Conservation (phyloP, 2,888 invertebrate species). For the Erebia palarica region DNA sequence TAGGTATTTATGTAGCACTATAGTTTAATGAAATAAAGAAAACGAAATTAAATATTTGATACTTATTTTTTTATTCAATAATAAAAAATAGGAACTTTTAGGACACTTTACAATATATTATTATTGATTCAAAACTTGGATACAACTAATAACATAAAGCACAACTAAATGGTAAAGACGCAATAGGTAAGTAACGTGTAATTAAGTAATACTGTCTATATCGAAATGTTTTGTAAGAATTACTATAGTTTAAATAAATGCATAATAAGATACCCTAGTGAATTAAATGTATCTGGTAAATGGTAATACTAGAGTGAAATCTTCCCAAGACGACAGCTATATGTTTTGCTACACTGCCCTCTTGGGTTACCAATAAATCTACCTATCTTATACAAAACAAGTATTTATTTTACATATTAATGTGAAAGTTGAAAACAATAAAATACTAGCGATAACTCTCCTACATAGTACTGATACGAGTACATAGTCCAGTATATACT, state of each 20-base stretch:
- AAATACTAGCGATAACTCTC: slow-evolving; percentile 23
- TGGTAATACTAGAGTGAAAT: slow-evolving; percentile 38
- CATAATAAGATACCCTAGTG: slow-evolving; percentile 32
- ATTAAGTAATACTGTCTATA: slow-evolving; percentile 30
- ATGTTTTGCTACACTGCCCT: slow-evolving; percentile 22
- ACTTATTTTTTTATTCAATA: slow-evolving; percentile 14
- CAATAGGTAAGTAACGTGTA: not conserved
- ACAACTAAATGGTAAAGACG: not conserved
- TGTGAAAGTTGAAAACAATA: slow-evolving; percentile 20
- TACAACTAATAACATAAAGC: no score
- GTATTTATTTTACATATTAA: slow-evolving; percentile 19
- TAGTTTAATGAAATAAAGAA: not conserved
- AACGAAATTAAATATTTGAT: not conserved
- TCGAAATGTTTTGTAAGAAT: slow-evolving; percentile 7
- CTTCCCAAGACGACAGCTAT: slow-evolving; percentile 24
- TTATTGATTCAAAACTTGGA: no score
- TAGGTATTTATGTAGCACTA: no score
- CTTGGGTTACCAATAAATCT: slow-evolving; percentile 39
- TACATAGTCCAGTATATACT: no score
- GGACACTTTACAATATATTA: not conserved
- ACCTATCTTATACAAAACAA: slow-evolving; percentile 37
- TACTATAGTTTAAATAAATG: slow-evolving; percentile 45
- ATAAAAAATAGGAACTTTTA: slow-evolving; percentile 31
- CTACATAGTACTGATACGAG: slow-evolving; percentile 5
- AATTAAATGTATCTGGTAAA: not conserved